A percentile compares a stretch with the other conserved stretches of the same genome.
phyloP scores from a whole-genome alignment of 2,113 vertebrate species.

The Alligator sinensis region DNA sequence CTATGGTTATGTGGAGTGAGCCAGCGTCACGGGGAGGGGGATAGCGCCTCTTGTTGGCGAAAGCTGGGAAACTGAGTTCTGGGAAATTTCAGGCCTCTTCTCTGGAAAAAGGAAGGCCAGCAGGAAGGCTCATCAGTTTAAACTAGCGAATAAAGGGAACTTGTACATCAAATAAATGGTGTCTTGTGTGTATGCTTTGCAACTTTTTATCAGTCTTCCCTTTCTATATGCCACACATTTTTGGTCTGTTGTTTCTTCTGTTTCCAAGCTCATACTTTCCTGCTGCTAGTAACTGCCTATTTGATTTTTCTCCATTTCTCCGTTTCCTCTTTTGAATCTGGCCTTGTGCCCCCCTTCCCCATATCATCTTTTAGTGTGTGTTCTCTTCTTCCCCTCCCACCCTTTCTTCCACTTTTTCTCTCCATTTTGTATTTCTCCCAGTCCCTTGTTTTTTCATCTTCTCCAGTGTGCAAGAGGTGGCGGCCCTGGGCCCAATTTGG shows the following conservation, averaged over 20 bases:
- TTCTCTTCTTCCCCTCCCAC: background rate
- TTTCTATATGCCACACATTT: background rate
- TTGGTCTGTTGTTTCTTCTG: background rate
- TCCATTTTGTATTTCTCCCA: background rate
- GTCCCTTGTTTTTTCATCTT: background rate
- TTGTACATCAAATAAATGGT: background rate
- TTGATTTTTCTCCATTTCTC: background rate
- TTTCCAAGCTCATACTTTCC: background rate
- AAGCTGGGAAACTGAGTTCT: constrained; percentile 20
- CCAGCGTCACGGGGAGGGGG: constrained; percentile 6
- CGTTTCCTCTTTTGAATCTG: background rate
- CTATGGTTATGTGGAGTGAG: constrained; percentile 27
- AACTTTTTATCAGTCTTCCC: accelerated
- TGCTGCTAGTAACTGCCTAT: background rate
- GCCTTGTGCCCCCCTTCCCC: no score
- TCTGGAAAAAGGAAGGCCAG: constrained; percentile 20
- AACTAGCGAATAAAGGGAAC: background rate
- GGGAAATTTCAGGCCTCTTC: constrained; percentile 5
- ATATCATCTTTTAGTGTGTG: background rate
- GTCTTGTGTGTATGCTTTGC: background rate
- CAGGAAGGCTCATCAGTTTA: background rate
- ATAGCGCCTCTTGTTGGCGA: background rate
- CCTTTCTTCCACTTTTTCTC: background rate
- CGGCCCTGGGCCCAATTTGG: no score
- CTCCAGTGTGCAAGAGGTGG: background rate